A percentile compares a stretch with the other conserved stretches of the same genome.
These are phyloP conservation scores for Rotaria macrura DNA, from an alignment of 2,888 invertebrate species.

Conservation along the genomic window DNA sequence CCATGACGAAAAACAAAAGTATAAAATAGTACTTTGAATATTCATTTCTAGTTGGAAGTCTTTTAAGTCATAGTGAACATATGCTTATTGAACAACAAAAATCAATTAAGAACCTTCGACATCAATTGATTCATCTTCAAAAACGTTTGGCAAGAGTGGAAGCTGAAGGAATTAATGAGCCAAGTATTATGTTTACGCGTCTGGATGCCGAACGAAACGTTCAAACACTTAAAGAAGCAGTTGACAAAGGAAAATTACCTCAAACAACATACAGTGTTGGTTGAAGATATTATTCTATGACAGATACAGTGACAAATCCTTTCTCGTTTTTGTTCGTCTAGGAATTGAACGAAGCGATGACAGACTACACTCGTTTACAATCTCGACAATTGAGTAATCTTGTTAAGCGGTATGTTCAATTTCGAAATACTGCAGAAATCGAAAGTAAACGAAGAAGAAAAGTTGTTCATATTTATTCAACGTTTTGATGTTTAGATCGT, in stretches of 20 bases:
- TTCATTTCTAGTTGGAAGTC: too few relatives aligned
- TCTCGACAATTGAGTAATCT: conserved; percentile 4
- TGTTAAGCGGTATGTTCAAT: conserved; percentile 1
- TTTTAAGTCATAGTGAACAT: neutral
- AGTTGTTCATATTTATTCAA: too few relatives aligned
- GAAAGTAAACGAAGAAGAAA: neutral
- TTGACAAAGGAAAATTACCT: conserved; percentile 35
- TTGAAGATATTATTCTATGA: neutral
- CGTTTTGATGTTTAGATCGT: neutral
- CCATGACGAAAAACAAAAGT: neutral
- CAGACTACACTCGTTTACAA: neutral
- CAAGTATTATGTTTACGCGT: conserved; percentile 47
- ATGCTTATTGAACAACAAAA: neutral
- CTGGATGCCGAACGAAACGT: conserved; percentile 47
- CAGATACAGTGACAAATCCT: too few relatives aligned
- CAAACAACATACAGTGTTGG: neutral
- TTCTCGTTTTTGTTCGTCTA: neutral
- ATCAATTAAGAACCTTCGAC: neutral
- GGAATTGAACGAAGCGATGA: neutral
- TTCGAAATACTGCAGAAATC: neutral
- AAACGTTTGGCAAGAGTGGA: neutral
- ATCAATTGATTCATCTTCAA: neutral
- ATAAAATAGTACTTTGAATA: neutral
- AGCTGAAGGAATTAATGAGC: conserved; percentile 35
- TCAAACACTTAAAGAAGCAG: conserved; percentile 46